Conservation (phyloP, 2,888 invertebrate genomes). For the Glaucopsyche alexis region DNA sequence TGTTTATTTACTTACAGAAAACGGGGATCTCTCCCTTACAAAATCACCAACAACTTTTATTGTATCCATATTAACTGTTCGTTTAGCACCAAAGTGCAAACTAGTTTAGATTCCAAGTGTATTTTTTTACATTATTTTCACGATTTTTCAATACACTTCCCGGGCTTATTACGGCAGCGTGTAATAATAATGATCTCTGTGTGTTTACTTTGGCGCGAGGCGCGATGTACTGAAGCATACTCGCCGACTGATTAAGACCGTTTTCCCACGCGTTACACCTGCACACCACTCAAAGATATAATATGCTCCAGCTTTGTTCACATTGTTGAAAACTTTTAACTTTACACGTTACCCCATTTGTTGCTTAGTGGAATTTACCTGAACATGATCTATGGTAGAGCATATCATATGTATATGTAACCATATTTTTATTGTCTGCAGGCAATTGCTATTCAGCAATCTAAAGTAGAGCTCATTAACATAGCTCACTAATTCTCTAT, state of each 20-base stretch:
- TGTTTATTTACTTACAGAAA: conserved; percentile 61
- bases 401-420: too few species aligned
- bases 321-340: not conserved
- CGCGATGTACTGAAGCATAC: conserved; percentile 25
- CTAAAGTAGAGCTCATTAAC: too few species aligned
- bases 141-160: not conserved
- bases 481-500: too few species aligned
- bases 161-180: too few species aligned
- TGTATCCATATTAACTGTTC: conserved; percentile 56
- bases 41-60: conserved; percentile 70
- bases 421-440: too few species aligned
- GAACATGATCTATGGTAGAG: too few species aligned
- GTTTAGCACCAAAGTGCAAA: not conserved
- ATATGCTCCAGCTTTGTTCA: not conserved
- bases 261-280: conserved; percentile 11
- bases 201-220: not conserved
- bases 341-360: not conserved
- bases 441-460: too few species aligned
- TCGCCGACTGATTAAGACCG: conserved; percentile 5
- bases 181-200: not conserved
- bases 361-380: too few species aligned
- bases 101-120: not conserved
- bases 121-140: not conserved
- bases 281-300: not conserved
- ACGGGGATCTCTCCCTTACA: conserved; percentile 67